Conservation (phyloP, 35 echinoderm and acorn worm genomes). For the Apostichopus japonicus region DNA sequence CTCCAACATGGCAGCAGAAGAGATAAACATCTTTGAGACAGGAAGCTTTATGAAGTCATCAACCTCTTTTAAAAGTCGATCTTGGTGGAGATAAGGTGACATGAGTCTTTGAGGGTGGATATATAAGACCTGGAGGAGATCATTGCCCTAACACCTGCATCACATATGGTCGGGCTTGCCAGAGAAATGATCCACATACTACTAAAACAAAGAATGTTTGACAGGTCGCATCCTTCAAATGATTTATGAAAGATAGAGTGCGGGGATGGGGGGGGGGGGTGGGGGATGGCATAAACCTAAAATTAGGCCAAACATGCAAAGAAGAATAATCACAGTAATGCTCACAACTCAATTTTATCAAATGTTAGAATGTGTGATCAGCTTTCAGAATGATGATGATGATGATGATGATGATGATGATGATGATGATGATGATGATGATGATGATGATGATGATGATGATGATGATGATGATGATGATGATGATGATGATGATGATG, state of each 20-base stretch:
- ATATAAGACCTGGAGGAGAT: neutral
- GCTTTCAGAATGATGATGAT: too few species aligned
- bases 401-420: too few species aligned
- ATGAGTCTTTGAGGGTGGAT: neutral
- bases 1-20: neutral
- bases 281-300: neutral
- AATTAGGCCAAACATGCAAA: slow-evolving; percentile 47
- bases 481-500: too few species aligned
- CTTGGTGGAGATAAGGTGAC: neutral
- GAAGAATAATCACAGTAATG: neutral
- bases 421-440: too few species aligned
- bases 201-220: neutral
- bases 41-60: neutral
- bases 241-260: neutral
- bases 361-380: too few species aligned
- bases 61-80: neutral
- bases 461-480: too few species aligned
- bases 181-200: neutral
- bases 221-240: neutral
- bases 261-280: too few species aligned
- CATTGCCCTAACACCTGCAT: neutral
- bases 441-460: too few species aligned
- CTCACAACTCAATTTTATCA: too few species aligned
- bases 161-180: neutral
- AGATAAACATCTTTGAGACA: neutral